phyloP scores from a whole-genome alignment of 2,888 invertebrate genomes.

The Pandemis cinnamomeana region DNA sequence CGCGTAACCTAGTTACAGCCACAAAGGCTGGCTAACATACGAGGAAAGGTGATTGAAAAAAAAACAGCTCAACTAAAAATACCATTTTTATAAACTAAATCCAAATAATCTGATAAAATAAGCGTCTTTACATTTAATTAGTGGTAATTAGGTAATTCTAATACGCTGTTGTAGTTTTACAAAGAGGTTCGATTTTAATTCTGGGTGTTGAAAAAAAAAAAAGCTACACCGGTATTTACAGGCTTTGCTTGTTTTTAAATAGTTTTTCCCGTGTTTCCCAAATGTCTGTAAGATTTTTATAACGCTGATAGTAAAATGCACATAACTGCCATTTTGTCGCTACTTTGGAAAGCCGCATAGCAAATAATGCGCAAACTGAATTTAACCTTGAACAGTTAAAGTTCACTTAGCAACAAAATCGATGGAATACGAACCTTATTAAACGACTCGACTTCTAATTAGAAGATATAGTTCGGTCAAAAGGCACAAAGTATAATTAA shows the following conservation, averaged over 20 bases:
- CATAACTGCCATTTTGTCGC: background rate
- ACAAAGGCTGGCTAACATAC: background rate
- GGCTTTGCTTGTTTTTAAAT: background rate
- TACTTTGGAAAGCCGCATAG: too few relatives aligned
- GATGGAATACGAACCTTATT: too few relatives aligned
- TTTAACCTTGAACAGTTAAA: too few relatives aligned
- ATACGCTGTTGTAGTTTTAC: background rate
- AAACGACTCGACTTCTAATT: too few relatives aligned
- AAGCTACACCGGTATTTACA: background rate
- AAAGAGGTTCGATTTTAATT: background rate
- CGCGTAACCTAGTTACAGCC: background rate
- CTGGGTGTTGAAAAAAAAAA: background rate
- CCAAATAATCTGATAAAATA: slow-evolving; percentile 6
- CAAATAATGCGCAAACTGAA: too few relatives aligned
- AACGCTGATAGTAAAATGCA: background rate
- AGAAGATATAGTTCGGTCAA: too few relatives aligned
- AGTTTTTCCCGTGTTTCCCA: background rate
- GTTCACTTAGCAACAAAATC: too few relatives aligned
- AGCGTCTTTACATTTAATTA: slow-evolving; percentile 11
- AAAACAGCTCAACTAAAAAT: slow-evolving; percentile 8
- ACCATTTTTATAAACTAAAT: slow-evolving; percentile 8
- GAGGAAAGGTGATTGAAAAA: background rate
- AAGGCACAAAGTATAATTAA: slow-evolving; percentile 3
- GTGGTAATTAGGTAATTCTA: background rate
- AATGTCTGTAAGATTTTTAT: background rate